phyloP scores from a whole-genome alignment of 2,797 vertebrate species.

The Anniella stebbinsi region DNA sequence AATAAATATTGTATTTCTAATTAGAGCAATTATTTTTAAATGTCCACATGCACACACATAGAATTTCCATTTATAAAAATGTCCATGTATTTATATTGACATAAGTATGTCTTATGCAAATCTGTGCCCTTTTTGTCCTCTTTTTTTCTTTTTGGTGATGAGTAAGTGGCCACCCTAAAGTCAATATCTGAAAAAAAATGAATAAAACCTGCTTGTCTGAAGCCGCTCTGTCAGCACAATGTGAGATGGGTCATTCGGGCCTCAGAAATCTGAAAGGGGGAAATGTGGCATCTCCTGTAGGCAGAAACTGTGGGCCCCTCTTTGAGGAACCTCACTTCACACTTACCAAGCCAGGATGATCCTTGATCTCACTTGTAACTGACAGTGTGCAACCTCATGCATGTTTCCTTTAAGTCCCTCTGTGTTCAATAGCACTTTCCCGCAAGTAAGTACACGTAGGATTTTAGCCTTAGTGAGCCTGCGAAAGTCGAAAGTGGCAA shows the following conservation, averaged over 20 bases:
- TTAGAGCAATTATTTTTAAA: too few relatives aligned
- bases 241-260: neutral
- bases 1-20: too few relatives aligned
- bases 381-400: neutral
- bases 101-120: too few relatives aligned
- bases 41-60: too few relatives aligned
- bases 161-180: neutral
- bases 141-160: neutral
- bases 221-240: neutral
- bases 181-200: neutral
- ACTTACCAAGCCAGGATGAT: neutral
- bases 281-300: neutral
- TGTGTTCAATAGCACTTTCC: neutral
- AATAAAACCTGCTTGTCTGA: neutral
- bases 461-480: neutral
- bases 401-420: neutral
- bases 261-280: neutral
- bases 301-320: neutral
- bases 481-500: neutral
- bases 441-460: neutral
- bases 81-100: too few relatives aligned
- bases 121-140: too few relatives aligned
- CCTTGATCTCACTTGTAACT: slow-evolving; percentile 3
- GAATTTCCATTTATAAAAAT: too few relatives aligned
- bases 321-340: neutral